These are phyloP conservation scores for Clostera curtula DNA, from an alignment of 2,888 invertebrate genomes.

Conservation along the genomic window DNA sequence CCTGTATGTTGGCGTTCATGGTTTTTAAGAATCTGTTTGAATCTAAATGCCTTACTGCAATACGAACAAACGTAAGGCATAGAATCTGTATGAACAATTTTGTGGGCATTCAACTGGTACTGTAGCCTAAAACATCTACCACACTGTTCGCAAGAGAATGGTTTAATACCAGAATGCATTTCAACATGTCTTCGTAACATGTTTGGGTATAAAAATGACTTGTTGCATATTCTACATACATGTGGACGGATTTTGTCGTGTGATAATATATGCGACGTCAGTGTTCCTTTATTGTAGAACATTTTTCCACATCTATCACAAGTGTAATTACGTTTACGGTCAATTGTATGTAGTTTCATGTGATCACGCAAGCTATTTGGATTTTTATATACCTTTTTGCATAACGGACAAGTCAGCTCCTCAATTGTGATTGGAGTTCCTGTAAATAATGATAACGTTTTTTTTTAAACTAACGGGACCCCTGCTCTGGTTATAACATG, in stretches of 20 bases:
- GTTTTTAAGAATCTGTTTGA: conserved; percentile 83
- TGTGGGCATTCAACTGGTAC: conserved; percentile 82
- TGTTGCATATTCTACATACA: conserved; percentile 58
- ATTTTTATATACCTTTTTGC: conserved; percentile 57
- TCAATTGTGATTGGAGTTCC: conserved; percentile 47
- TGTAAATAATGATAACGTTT: too few relatives aligned
- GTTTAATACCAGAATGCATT: conserved; percentile 61
- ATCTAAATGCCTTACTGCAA: conserved; percentile 84
- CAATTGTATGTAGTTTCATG: conserved; percentile 72
- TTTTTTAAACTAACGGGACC: too few relatives aligned
- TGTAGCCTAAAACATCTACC: conserved; percentile 74
- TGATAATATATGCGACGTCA: conserved; percentile 59
- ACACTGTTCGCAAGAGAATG: conserved; percentile 61
- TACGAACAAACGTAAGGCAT: conserved; percentile 86
- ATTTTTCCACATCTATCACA: conserved; percentile 65
- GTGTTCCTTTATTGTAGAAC: conserved; percentile 60
- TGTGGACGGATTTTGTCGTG: conserved; percentile 60
- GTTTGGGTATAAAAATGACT: conserved; percentile 56
- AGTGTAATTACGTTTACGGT: conserved; percentile 55
- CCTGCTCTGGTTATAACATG: too few relatives aligned
- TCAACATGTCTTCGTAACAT: conserved; percentile 61
- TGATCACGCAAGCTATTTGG: conserved; percentile 59
- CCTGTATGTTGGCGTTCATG: conserved; percentile 83
- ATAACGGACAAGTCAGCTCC: conserved; percentile 53
- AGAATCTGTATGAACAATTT: conserved; percentile 84